Base-by-base conservation (phyloP, 1,140 invertebrate genomes). In the Trachymyrmex septentrionalis region DNA sequence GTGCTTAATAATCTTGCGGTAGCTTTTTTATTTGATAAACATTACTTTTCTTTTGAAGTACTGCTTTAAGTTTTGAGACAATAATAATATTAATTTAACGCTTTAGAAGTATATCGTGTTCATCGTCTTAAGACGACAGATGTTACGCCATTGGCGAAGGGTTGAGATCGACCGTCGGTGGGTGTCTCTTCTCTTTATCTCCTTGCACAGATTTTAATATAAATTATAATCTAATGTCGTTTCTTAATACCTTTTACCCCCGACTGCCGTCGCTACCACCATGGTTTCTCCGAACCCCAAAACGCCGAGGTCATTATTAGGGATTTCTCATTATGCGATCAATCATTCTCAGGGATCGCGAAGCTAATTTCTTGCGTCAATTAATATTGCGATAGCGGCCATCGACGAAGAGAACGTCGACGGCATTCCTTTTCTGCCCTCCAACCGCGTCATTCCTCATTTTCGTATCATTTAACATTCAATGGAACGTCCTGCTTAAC, bases 151-250 rank as follows among this genome's bases (percentile, higher is more conserved):
- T 88, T 94, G 92, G 86, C 91, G 91, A 94, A 95, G 93, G 94
- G 93, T 94, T 93, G 91, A 94, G 88, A 87, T 92, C 85, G 90
- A 89, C 85, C 90, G 88, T 87, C 55, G 91, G 84, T 91, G 89
- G 91, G 90, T 91, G 90, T 90, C 88, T 91, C 92, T 85, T 91
- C 92, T 94, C 94, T 95, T 95, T 95, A 95, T 95, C 94, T 95
- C 92, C 91, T 93, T 91, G 93, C 93, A 93, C 94, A 94, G 94
- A 95, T 95, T 95, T 95, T 95, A 95, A 95, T 95, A 95, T 95
- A 95, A 95, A 95, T 95, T 95, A 95, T 94, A 95, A 95, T 95
- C 94, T 95, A 93, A 94, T 94, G 93, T 93, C 93, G 88, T 95
- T 95, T 94, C 94, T 95, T 94, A 94, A 94, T 95, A 94, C 93